phyloP scores from a whole-genome alignment of 2,888 invertebrate species.

The Callimorpha dominula region DNA sequence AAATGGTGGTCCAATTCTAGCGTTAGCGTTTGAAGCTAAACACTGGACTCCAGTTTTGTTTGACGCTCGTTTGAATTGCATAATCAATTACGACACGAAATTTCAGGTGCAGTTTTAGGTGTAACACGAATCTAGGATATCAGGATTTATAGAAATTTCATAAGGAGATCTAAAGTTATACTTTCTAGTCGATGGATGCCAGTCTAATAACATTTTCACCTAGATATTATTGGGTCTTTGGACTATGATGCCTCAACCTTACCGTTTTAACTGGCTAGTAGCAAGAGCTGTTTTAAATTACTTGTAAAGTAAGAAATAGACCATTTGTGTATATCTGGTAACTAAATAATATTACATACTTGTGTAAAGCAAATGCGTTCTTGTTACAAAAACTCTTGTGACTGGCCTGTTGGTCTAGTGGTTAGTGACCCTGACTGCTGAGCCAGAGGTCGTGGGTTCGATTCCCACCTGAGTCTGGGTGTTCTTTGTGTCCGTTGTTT shows the following conservation, averaged over 20 bases:
- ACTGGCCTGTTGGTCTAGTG: too few relatives aligned
- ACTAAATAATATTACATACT: too few relatives aligned
- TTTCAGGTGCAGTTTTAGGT: not conserved
- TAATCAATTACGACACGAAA: constrained; percentile 14
- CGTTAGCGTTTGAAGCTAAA: constrained; percentile 1
- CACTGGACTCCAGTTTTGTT: constrained; percentile 1
- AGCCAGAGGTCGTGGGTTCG: too few relatives aligned
- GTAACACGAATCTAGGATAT: not conserved
- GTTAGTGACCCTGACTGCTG: too few relatives aligned
- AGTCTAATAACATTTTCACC: not conserved
- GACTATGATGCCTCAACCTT: not conserved
- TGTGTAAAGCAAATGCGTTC: not conserved
- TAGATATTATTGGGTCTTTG: not conserved
- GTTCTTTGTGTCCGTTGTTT: too few relatives aligned
- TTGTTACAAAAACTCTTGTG: not conserved
- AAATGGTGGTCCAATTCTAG: not conserved
- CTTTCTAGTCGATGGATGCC: not conserved
- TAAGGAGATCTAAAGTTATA: not conserved
- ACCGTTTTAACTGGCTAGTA: not conserved
- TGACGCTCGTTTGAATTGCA: constrained; percentile 8
- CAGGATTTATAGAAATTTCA: not conserved
- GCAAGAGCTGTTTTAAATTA: too few relatives aligned
- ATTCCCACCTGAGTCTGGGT: too few relatives aligned
- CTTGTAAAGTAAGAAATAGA: too few relatives aligned
- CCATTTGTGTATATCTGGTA: too few relatives aligned